Evolutionary conservation across 2,797 vertebrate genomes (phyloP), one percentile per base, ranked within the genome.

Genomic region (Pogonophryne albipinna): DNA sequence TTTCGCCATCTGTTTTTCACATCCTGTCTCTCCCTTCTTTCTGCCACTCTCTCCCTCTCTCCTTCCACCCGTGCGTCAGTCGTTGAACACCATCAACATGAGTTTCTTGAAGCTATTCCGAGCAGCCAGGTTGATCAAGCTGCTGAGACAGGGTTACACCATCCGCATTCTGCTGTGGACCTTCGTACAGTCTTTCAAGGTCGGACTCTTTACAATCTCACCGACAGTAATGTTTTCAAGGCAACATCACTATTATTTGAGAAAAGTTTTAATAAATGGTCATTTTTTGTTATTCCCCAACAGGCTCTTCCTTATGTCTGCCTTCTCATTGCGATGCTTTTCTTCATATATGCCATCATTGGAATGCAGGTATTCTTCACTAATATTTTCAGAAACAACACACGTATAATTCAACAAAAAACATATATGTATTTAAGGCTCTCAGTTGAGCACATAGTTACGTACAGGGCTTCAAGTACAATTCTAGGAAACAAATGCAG

Each of bases 141-240:
- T 99, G 64, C 95, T 99, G 78, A 95, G 98, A 10, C 98, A 99
- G 79, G 98, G 98, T 65, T 99, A 99, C 91, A 99, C 98, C 84
- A 99, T 99, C 41, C 97, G 98, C 1, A 99, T 99, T 77, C 93
- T 99, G 51, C 96, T 99, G n/a, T 99, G 98, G 98, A 99, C 98
- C 0, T 99, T 99, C 0, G 98, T 99, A 53, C 98, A 99, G 74
- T 99, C 98, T 51, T 99, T 99, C 79, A 99, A 99, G 97, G 98
- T 98, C 82, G 73, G 91, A 57, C 45, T 45, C 47, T 59, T 66
- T 49, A n/a, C 16, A 6, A 4, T 78, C 1, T 71, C 52, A 15
- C 3, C 44, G 3, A 31, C 19, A 13, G 15, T 27, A 9, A 16
- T 17, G 2, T 52, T 38, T 51, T 74, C 44, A 11, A 44, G 3